These are phyloP conservation scores for Musca domestica DNA, from an alignment of 1,140 invertebrate genomes.

Conservation along the genomic window DNA sequence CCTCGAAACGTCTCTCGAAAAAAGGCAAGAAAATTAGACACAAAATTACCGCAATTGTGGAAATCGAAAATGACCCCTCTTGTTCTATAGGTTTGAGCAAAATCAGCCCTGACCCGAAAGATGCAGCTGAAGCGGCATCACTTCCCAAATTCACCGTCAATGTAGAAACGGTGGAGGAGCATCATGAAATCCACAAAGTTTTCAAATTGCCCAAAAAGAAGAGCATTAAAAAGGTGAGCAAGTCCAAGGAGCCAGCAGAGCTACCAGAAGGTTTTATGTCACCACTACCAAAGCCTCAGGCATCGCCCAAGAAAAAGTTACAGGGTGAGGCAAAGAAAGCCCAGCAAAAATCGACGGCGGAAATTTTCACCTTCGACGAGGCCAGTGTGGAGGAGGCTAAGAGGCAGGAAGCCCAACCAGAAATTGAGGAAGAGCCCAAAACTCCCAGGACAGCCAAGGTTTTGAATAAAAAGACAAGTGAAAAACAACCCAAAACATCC, in stretches of 20 bases:
- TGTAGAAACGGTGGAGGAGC: slow-evolving; percentile 47
- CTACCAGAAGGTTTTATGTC: slow-evolving; percentile 46
- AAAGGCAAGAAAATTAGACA: slow-evolving; percentile 42
- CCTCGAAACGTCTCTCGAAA: slow-evolving; percentile 28
- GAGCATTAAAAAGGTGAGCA: slow-evolving; percentile 22
- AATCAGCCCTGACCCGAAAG: slow-evolving; percentile 30
- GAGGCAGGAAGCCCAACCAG: not conserved
- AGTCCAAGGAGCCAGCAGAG: slow-evolving; percentile 15
- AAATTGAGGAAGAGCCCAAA: not conserved
- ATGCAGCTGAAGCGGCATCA: not conserved
- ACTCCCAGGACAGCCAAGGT: not conserved
- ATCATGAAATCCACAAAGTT: slow-evolving; percentile 45
- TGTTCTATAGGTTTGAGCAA: slow-evolving; percentile 38
- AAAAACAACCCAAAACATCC: not conserved
- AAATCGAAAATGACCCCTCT: slow-evolving; percentile 37
- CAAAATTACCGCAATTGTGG: slow-evolving; percentile 48
- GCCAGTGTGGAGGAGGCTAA: slow-evolving; percentile 26
- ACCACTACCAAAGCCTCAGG: slow-evolving; percentile 34
- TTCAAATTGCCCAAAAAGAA: slow-evolving; percentile 52
- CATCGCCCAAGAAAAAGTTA: not conserved
- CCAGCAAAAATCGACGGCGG: slow-evolving; percentile 33
- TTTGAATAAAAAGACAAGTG: not conserved
- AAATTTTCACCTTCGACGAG: slow-evolving; percentile 47
- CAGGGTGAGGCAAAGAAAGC: slow-evolving; percentile 23
- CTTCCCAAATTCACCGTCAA: slow-evolving; percentile 46